Percentiles rank a stretch among this genome's conserved stretches.
These are phyloP conservation scores for Nycticebus coucang DNA, from an alignment of 2,113 vertebrate genomes.

Conservation along the genomic window DNA sequence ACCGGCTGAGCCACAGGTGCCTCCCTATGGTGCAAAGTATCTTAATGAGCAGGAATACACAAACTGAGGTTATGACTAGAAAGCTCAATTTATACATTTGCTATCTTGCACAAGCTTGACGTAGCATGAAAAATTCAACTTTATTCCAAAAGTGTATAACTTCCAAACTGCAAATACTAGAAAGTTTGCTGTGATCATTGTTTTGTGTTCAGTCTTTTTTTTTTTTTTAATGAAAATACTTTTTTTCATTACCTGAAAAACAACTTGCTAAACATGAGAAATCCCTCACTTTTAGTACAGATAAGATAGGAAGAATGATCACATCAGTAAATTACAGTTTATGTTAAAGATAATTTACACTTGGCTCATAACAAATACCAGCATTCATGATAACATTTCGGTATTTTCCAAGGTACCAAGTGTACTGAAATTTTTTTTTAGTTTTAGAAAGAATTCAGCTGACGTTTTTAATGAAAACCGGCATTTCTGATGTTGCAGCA, in stretches of 20 bases:
- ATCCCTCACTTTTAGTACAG: neutral
- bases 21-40: constrained; percentile 73
- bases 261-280: constrained; percentile 27
- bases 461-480: constrained; percentile 67
- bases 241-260: constrained; percentile 35
- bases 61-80: constrained; percentile 55
- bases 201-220: constrained; percentile 34
- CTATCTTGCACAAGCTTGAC: constrained; percentile 46
- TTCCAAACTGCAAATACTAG: constrained; percentile 59
- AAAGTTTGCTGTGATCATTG: neutral
- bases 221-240: constrained; percentile 26
- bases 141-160: constrained; percentile 34
- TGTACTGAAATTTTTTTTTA: constrained; percentile 24
- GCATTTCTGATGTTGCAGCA: constrained; percentile 66
- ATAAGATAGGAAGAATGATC: neutral
- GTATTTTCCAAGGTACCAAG: constrained; percentile 43
- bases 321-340: constrained; percentile 41
- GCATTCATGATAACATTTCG: constrained; percentile 44
- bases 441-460: constrained; percentile 53
- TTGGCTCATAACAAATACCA: constrained; percentile 53
- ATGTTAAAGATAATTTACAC: constrained; percentile 30
- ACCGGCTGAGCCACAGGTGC: no score
- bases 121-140: constrained; percentile 50
- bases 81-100: constrained; percentile 71
- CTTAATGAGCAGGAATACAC: constrained; percentile 73